Percentiles rank a stretch among this genome's conserved stretches.
Evolutionary conservation across 2,888 invertebrate species (phyloP).

Genomic region (Nomada ferruginata): DNA sequence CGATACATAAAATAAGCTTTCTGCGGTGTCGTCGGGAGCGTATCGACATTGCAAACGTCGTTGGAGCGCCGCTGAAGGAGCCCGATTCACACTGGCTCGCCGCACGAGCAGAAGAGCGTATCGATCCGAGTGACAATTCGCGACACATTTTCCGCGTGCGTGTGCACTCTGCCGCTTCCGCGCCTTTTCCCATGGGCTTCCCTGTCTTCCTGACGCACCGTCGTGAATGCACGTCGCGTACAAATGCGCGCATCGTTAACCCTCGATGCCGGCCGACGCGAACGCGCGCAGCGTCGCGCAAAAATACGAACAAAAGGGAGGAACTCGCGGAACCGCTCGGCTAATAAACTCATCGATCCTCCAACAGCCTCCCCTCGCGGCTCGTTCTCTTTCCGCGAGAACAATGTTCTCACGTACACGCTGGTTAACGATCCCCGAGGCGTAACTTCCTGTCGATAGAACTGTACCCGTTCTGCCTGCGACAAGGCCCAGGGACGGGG

Average conservation of each 20-base stretch:
- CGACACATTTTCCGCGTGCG: slow-evolving; percentile 60
- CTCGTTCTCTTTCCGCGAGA: background rate
- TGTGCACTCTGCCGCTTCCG: slow-evolving; percentile 37
- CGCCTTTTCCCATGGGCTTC: slow-evolving; percentile 38
- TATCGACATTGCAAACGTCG: background rate
- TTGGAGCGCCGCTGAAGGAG: background rate
- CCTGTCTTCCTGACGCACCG: slow-evolving; percentile 27
- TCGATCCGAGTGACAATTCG: slow-evolving; percentile 62
- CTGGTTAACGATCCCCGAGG: slow-evolving; percentile 11
- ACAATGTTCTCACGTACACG: slow-evolving; percentile 1
- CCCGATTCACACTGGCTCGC: background rate
- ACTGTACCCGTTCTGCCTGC: background rate
- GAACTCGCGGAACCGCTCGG: slow-evolving; percentile 40
- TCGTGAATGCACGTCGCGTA: slow-evolving; percentile 49
- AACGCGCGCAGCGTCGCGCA: slow-evolving; percentile 19
- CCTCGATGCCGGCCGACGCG: slow-evolving; percentile 22
- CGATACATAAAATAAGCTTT: background rate
- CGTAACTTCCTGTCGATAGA: slow-evolving; percentile 23
- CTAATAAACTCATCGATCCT: slow-evolving; percentile 52
- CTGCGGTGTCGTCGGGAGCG: background rate
- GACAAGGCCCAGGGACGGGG: background rate
- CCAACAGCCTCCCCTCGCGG: background rate
- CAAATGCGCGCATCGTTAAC: slow-evolving; percentile 62
- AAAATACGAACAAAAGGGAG: slow-evolving; percentile 53
- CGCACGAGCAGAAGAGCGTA: slow-evolving; percentile 20